These are phyloP conservation scores for Blastobasis adustella DNA, from an alignment of 2,888 invertebrate genomes.

Conservation along the genomic window DNA sequence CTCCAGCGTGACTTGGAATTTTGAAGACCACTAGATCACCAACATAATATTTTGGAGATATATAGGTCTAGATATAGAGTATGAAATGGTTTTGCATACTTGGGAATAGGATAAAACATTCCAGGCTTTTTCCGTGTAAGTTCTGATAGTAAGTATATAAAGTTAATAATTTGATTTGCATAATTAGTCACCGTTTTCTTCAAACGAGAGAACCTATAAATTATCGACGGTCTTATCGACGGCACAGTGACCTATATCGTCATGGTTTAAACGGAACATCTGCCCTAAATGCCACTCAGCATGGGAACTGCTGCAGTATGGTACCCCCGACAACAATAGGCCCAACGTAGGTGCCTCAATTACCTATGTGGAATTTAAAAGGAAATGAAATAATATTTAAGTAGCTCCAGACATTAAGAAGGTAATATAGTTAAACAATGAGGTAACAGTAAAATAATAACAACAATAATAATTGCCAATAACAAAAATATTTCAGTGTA, in stretches of 20 bases:
- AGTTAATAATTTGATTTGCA: slow-evolving; percentile 25
- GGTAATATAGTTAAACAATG: too few species aligned
- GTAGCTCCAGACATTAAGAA: too few species aligned
- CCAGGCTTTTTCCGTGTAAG: slow-evolving; percentile 16
- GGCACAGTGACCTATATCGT: slow-evolving; percentile 26
- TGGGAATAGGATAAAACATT: slow-evolving; percentile 15
- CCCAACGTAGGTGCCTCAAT: too few species aligned
- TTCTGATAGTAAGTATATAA: slow-evolving; percentile 27
- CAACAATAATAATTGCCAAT: too few species aligned
- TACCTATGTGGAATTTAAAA: too few species aligned
- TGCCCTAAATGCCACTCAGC: too few species aligned
- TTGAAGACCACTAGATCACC: slow-evolving; percentile 14
- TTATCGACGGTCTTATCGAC: slow-evolving; percentile 21
- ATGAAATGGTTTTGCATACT: slow-evolving; percentile 21
- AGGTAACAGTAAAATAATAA: too few species aligned
- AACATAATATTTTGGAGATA: slow-evolving; percentile 1
- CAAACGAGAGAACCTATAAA: slow-evolving; percentile 18
- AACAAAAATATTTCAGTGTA: too few species aligned
- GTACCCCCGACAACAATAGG: too few species aligned
- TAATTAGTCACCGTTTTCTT: slow-evolving; percentile 20
- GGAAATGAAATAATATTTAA: too few species aligned
- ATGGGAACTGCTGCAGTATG: too few species aligned
- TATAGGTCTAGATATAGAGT: slow-evolving; percentile 23
- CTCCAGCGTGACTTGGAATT: slow-evolving; percentile 11
- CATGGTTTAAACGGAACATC: slow-evolving; percentile 20